Percentiles rank a stretch among this genome's conserved stretches.
phyloP scores from a whole-genome alignment of 2,113 vertebrate genomes.

The Polypterus bichir region DNA sequence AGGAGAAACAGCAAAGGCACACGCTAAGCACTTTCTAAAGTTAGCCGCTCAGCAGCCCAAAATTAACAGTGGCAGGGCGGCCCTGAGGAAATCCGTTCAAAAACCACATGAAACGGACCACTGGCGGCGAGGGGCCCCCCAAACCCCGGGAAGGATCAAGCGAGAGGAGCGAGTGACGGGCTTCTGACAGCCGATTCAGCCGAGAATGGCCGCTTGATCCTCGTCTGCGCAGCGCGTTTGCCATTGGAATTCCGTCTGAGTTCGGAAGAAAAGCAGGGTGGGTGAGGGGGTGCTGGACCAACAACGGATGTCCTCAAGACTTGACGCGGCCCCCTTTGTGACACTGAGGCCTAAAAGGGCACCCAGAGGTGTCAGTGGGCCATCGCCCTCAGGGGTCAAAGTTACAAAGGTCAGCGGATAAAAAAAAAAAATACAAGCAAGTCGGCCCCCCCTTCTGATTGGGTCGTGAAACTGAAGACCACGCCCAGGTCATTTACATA shows the following conservation, averaged over 20 bases:
- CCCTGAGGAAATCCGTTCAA: conserved; percentile 35
- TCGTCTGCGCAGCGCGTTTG: conserved; percentile 39
- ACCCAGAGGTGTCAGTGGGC: no score
- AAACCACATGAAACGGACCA: conserved; percentile 45
- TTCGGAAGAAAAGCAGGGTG: conserved; percentile 30
- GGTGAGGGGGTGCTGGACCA: no score
- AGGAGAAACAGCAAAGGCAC: conserved; percentile 29
- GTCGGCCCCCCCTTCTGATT: no score
- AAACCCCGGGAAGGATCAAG: conserved; percentile 27
- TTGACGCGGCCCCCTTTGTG: no score
- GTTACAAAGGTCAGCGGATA: no score
- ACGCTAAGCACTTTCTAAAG: conserved; percentile 29
- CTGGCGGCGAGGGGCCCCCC: conserved; percentile 24
- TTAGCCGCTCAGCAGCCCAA: conserved; percentile 37
- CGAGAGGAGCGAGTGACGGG: conserved; percentile 32
- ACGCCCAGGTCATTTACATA: no score
- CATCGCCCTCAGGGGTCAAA: no score
- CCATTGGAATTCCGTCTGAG: conserved; percentile 50
- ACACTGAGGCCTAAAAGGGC: no score
- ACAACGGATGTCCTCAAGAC: no score
- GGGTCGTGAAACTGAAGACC: no score
- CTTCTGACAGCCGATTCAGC: conserved; percentile 40
- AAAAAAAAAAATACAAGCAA: no score
- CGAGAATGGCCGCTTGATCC: conserved; percentile 28
- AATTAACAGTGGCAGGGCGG: conserved; percentile 46